A percentile compares a stretch with the other conserved stretches of the same genome.
Evolutionary conservation across 2,888 invertebrate genomes (phyloP).

Genomic region (Lumbricus terrestris): DNA sequence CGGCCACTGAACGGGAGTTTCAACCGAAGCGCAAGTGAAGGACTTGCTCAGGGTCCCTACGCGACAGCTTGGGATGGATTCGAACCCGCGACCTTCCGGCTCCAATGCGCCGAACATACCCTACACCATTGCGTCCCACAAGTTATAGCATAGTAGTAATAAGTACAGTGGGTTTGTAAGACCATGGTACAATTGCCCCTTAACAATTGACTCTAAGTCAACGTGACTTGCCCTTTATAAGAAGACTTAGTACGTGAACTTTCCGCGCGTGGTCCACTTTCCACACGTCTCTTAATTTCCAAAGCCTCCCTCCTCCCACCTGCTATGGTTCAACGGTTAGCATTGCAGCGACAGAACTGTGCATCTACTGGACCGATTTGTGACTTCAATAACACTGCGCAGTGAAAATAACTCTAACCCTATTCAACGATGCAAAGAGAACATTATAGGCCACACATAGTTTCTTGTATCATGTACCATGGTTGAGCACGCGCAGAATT

Average conservation of each 20-base stretch:
- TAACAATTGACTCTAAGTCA: background rate
- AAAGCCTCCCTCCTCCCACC: no score
- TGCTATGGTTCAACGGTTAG: background rate
- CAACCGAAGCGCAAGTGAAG: no score
- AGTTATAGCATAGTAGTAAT: no score
- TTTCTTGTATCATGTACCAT: background rate
- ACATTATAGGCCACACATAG: background rate
- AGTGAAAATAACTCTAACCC: background rate
- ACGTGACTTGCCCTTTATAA: background rate
- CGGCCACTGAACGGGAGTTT: no score
- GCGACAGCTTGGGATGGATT: no score
- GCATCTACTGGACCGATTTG: background rate
- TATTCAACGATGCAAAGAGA: background rate
- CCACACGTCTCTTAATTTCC: background rate
- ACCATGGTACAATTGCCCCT: background rate
- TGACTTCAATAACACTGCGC: background rate
- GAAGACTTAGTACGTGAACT: background rate
- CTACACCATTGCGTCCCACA: no score
- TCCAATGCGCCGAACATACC: no score
- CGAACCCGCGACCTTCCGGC: no score
- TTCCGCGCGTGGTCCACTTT: background rate
- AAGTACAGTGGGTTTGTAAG: background rate
- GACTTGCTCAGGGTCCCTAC: no score
- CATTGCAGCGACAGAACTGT: background rate
- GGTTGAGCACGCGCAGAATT: background rate